phyloP scores from a whole-genome alignment of 2,797 vertebrate species.

The Synanceia verrucosa region DNA sequence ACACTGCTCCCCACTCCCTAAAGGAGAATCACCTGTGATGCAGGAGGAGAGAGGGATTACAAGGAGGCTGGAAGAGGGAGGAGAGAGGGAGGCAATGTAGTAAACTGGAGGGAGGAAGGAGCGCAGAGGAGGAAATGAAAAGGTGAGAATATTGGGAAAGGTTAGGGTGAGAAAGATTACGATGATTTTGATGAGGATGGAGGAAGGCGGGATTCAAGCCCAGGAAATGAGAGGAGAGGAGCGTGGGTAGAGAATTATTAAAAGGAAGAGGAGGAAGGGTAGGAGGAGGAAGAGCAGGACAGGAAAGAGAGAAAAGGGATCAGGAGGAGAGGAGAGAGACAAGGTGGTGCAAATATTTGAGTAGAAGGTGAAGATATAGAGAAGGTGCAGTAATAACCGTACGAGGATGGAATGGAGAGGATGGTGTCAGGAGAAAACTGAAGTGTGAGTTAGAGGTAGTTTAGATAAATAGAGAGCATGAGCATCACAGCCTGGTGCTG shows the following conservation, averaged over 20 bases:
- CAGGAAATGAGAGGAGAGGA: conserved; percentile 11
- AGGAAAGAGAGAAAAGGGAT: conserved; percentile 3
- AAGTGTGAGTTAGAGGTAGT: neutral
- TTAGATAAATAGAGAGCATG: neutral
- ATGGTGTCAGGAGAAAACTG: conserved; percentile 8
- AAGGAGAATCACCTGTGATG: conserved; percentile 50
- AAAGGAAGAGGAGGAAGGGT: neutral
- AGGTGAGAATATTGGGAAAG: conserved; percentile 13
- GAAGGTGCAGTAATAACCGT: conserved; percentile 20
- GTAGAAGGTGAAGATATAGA: conserved; percentile 18
- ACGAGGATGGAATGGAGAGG: neutral
- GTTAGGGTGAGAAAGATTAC: conserved; percentile 18
- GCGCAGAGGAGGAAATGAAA: conserved; percentile 20
- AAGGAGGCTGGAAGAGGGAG: conserved; percentile 17
- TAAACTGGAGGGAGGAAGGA: neutral
- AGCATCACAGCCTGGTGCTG: neutral
- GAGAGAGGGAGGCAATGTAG: neutral
- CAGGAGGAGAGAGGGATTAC: conserved; percentile 47
- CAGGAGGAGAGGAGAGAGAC: conserved; percentile 23
- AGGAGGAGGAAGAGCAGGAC: conserved; percentile 10
- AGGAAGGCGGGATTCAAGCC: conserved; percentile 19
- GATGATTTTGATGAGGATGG: conserved; percentile 12
- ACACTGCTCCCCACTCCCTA: conserved; percentile 29
- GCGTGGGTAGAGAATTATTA: conserved; percentile 17
- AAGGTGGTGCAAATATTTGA: conserved; percentile 42